Base-by-base conservation (phyloP, 2,113 vertebrate species). In the Megaceryle torquata region DNA sequence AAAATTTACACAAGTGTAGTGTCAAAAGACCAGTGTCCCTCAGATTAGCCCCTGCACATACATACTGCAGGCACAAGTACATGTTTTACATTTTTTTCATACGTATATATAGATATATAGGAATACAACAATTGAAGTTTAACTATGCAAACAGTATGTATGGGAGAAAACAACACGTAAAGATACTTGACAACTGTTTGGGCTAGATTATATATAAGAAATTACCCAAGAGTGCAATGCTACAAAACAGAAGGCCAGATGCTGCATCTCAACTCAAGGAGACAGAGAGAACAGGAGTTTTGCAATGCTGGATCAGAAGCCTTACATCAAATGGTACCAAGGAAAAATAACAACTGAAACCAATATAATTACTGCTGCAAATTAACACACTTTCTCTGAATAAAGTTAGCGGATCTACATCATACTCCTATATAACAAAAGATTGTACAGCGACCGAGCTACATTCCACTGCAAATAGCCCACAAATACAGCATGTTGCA, bases 1-100 rank as follows among this genome's bases (percentile, higher is more conserved):
- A 98, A 98, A 98, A 98, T 98, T 97, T 98, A 98, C 98, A 98
- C 96, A 98, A 98, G 95, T 97, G 90, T 98, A 80, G 93, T 97
- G 97, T 98, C 97, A 97, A 98, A 98, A 98, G 97, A 98, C 97
- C 96, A 97, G 86, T 69, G 89, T 98, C 97, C 91, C 92, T 98
- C 95, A 94, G 6, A 92, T 96, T 86, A 94, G 86, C 82, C 95
- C 94, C 98, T 97, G 97, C 97, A 97, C 93, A 1, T 65, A 93
- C 79, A 69, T 86, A 86, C 95, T 95, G 95, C 97, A 96, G 97
- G 96, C 91, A 97, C 95, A 95, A 95, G 95, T 95, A 96, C 96
- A 92, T 92, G 75, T 85, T 95, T 91, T 91, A 95, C 97, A 95
- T 70, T 65, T 93, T 37, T 88, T 93, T 96, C 93, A 54, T 95